Evolutionary conservation across 1,140 invertebrate species (phyloP), one percentile per base, ranked within the genome.

Genomic region (Drosophila albomicans): DNA sequence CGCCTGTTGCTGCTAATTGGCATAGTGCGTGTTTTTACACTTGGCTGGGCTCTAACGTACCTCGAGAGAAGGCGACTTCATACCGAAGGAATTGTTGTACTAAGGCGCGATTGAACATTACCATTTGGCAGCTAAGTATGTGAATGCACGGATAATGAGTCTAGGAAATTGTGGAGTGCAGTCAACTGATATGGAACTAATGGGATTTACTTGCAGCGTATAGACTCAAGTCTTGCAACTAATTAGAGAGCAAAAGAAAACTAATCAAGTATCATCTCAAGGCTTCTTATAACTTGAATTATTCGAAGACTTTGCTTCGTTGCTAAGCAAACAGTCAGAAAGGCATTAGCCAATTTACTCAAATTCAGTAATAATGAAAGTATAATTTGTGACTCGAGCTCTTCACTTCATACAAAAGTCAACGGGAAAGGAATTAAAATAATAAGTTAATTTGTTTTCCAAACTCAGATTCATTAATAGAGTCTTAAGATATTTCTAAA

Each of bases 1-100:
- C 38, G 84, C 82, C 79, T 88, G 80, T 88, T 88, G 84, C 84
- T 77, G 65, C 66, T 88, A 88, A 88, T 88, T 88, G 85, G 81
- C 81, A 70, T 62, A 79, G 81, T 89, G 86, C 85, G 85, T 88
- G 85, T 79, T 79, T 61, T 76, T 79, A 81, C 81, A 85, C 82
- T 81, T 74, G 59, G 54, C 48, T 81, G 70, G n/a, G 57, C 56
- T 52, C 15, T 41, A 30, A n/a, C 3, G 13, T 16, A 13, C 4
- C 48, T 32, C 10, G 1, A 20, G 7, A 52, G 51, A 7, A 7
- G 28, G 43, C 8, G 32, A 32, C 11, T 20, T 3, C 13, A 8
- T 28, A 7, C 25, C 13, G 10, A 57, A 25, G 20, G 20, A 66
- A 43, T 64, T 28, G 41, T 43, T 49, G 69, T 16, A 64, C 11